A percentile compares a stretch with the other conserved stretches of the same genome.
Evolutionary conservation across 2,888 invertebrate genomes (phyloP).

Genomic region (Yponomeuta evonymella): DNA sequence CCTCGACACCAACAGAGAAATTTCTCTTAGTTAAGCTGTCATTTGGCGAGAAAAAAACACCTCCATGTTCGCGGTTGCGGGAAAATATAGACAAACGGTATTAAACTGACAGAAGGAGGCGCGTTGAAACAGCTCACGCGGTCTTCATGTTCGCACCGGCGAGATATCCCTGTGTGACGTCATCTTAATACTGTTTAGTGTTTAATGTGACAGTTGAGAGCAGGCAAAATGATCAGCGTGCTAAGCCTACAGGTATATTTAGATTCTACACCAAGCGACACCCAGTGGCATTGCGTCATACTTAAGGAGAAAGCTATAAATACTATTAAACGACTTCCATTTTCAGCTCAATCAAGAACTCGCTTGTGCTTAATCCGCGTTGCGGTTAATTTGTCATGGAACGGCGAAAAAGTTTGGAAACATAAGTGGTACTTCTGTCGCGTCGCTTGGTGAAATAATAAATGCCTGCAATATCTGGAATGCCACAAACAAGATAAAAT

Average conservation of each 20-base stretch:
- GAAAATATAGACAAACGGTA: too few relatives aligned
- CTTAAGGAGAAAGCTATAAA: slow-evolving; percentile 16
- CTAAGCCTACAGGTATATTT: slow-evolving; percentile 59
- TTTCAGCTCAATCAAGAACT: slow-evolving; percentile 11
- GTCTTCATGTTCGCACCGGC: too few relatives aligned
- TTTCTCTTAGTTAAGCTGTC: too few relatives aligned
- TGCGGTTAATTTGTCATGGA: neutral
- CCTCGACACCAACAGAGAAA: too few relatives aligned
- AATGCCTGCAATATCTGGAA: neutral
- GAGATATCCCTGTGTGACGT: too few relatives aligned
- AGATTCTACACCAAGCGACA: slow-evolving; percentile 41
- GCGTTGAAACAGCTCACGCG: too few relatives aligned
- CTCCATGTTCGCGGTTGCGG: too few relatives aligned
- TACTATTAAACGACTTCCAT: slow-evolving; percentile 5
- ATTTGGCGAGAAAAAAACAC: too few relatives aligned
- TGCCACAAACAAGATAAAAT: neutral
- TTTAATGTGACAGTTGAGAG: too few relatives aligned
- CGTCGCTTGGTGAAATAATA: neutral
- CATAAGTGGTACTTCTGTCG: neutral
- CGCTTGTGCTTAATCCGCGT: neutral
- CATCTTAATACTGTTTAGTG: too few relatives aligned
- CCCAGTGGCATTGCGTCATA: slow-evolving; percentile 60
- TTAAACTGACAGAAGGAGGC: too few relatives aligned
- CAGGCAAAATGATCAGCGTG: too few relatives aligned
- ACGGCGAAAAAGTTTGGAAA: neutral